Base-by-base conservation (phyloP, 2,888 invertebrate species). In the Drosophila niveifrons region DNA sequence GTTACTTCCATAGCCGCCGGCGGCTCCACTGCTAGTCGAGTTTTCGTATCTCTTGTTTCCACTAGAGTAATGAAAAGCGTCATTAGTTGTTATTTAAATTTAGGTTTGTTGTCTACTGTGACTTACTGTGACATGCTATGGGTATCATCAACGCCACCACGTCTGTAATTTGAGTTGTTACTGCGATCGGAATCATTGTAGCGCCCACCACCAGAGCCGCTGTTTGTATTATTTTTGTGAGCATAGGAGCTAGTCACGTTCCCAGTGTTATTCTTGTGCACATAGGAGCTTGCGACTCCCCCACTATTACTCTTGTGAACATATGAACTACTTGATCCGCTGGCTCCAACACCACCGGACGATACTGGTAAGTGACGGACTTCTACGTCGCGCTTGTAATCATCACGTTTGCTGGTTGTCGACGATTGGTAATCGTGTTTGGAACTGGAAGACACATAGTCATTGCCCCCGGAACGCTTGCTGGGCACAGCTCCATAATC, bases 311-410 rank as follows among this genome's bases (percentile, higher is more conserved):
- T 70, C 55, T 78, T 78, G 57, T 83, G 83, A 11, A 79, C 68
- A 64, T 90, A 91, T 7, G 89, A 88, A 41, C 89, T 80, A 55
- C 85, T 81, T 1, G 82, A 77, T 10, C 79, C 83, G 1, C 76
- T 75, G 4, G 83, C 72, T 41, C 75, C 75, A 1, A 74, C 83
- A 9, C 59, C 73, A 34, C 71, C 68, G 6, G 72, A 70, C 8
- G 90, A 71, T 4, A 88, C 73, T 29, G 78, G 81, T 59, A 92
- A 76, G 69, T 90, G 92, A 48, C 90, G 91, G n/a, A 92, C 88
- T 48, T 92, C 92, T 9, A 91, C 90, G 13, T 92, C 92, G n/a
- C 92, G 91, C 36, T 92, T 92, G 56, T 92, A 91, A 13, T 90
- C 91, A 52, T 90, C 91, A n/a, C 90, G 89, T 51, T 90, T 90